Conservation (phyloP, 2,888 invertebrate genomes). For the Stictocephala bisonia region DNA sequence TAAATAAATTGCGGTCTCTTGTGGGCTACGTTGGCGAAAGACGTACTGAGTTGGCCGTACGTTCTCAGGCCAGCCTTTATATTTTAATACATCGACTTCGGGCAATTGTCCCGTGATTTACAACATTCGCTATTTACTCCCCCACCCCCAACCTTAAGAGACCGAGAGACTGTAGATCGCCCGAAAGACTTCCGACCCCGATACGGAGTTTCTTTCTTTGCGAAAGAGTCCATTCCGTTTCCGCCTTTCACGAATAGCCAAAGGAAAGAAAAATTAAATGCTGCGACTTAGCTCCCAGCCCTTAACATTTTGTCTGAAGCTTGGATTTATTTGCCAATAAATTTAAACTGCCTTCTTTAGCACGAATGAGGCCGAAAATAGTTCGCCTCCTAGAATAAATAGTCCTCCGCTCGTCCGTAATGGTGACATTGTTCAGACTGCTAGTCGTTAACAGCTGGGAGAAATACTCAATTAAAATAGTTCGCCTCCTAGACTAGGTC, state of each 20-base stretch:
- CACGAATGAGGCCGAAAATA: conserved; percentile 29
- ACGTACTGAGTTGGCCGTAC: background rate
- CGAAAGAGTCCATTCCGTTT: conserved; percentile 27
- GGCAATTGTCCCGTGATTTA: conserved; percentile 44
- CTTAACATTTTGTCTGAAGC: conserved; percentile 35
- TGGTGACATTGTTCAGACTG: too few relatives aligned
- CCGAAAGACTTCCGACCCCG: background rate
- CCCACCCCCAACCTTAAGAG: background rate
- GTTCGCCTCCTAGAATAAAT: too few relatives aligned
- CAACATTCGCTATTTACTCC: conserved; percentile 34
- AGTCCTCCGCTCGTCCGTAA: too few relatives aligned
- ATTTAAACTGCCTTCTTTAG: conserved; percentile 26
- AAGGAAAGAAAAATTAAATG: conserved; percentile 43
- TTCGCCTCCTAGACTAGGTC: too few relatives aligned
- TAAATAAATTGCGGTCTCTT: conserved; percentile 23
- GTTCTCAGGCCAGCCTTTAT: conserved; percentile 23
- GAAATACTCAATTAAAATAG: too few relatives aligned
- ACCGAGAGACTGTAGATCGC: conserved; percentile 26
- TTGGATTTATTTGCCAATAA: conserved; percentile 33
- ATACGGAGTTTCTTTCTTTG: background rate
- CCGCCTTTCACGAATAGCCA: background rate
- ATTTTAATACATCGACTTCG: conserved; percentile 46
- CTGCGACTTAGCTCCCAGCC: conserved; percentile 33
- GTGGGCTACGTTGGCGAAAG: background rate
- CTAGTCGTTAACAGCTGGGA: too few relatives aligned